Evolutionary conservation across 64 coral and sea anemone species (phyloP), one percentile per base, ranked within the genome.

Genomic region (Pocillopora verrucosa): DNA sequence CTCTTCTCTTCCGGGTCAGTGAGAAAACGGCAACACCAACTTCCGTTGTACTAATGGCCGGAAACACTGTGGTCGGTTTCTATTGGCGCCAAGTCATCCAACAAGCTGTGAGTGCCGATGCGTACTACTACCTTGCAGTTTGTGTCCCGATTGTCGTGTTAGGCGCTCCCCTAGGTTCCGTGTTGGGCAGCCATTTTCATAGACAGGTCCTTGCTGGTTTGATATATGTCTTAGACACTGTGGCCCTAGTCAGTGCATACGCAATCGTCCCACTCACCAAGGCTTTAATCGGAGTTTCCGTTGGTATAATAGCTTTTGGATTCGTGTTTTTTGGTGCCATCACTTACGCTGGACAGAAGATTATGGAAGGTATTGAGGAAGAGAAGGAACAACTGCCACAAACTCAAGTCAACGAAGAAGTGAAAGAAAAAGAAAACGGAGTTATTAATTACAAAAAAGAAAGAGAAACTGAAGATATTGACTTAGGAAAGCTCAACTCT

Each of bases 1-100:
- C 89, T 1, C 78, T 95, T 72, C 89, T 95, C 22, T 95, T 95
- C 76, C 89, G 93, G 9, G 93, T 95, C 14, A 75, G 89, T n/a
- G 93, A 95, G 73, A 95, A 95, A 60, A 95, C 93, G 11, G 93
- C 94, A 16, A 95, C 94, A 9, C 89, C 94, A 0, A 95, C 89
- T 0, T 95, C 89, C 22, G 94, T 96, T 16, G 76, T 96, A 10
- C 63, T 96, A 4, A 96, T 96, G 94, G 94, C 94, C 37, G 90
- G 86, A 63, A 92, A 96, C 80, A 86, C 90, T 0, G 34, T 95
- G 45, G 90, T 95, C 3, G 90, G 94, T 19, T 95, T 95, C 64
- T 92, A 74, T 65, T 95, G 89, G 94, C 72, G 94, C 11, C 86
- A 89, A 61, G 87, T 95, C 11, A 89, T 85, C 45, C 91, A 92